Evolutionary conservation across 2,113 vertebrate species (phyloP).

Genomic region (Leptocoma aspasia): DNA sequence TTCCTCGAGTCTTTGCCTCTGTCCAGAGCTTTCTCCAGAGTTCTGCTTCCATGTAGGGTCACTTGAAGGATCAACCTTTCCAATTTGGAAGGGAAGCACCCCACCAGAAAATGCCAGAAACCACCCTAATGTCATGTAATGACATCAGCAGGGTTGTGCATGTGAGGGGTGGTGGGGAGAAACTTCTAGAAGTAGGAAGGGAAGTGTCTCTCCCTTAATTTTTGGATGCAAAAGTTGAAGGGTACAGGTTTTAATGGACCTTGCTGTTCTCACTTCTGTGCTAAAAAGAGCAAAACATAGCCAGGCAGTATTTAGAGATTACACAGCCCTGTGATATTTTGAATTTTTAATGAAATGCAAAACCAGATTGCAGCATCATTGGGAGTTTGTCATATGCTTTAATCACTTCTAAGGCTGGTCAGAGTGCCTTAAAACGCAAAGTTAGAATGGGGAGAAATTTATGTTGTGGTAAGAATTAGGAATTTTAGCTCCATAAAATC

Average conservation of each 20-base stretch:
- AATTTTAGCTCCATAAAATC: neutral
- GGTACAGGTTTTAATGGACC: neutral
- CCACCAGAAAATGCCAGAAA: neutral
- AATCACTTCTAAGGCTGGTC: neutral
- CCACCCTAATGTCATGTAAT: neutral
- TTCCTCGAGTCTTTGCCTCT: neutral
- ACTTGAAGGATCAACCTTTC: neutral
- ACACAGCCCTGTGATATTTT: neutral
- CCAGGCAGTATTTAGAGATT: neutral
- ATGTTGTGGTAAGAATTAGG: neutral
- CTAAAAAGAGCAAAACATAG: neutral
- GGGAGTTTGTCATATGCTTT: neutral
- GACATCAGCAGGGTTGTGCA: neutral
- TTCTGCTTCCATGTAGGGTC: neutral
- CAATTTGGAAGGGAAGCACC: neutral
- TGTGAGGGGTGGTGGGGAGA: rapidly evolving
- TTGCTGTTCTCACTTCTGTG: neutral
- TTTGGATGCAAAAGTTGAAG: neutral
- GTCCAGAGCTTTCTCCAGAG: neutral
- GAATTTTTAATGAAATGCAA: neutral
- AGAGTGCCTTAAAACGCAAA: neutral
- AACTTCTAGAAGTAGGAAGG: neutral
- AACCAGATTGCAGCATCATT: neutral
- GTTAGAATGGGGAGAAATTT: neutral
- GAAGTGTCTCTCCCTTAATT: neutral